phyloP scores from a whole-genome alignment of 2,888 invertebrate genomes.

The Cylloceria caligata region DNA sequence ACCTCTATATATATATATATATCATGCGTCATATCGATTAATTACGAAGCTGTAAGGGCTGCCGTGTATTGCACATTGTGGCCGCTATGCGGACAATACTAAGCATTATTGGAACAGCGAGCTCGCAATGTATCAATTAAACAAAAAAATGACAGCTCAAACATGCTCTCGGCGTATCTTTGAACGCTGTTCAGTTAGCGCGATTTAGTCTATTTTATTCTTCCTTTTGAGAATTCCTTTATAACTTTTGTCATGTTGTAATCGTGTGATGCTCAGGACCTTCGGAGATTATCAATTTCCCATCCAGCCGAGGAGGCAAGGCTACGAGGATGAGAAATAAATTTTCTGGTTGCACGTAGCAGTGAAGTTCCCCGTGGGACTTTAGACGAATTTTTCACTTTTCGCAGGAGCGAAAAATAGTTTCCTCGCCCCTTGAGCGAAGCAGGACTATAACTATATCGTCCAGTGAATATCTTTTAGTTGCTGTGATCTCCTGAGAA shows the following conservation, averaged over 20 bases:
- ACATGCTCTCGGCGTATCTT: background rate
- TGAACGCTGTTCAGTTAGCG: background rate
- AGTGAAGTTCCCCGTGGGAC: slow-evolving; percentile 1
- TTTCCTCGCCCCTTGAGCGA: slow-evolving; percentile 13
- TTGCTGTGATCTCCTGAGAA: slow-evolving; percentile 15
- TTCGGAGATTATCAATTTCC: slow-evolving; percentile 40
- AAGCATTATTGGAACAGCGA: slow-evolving; percentile 6
- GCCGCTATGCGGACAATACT: slow-evolving; percentile 2
- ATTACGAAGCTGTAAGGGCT: background rate
- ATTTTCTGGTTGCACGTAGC: slow-evolving; percentile 24
- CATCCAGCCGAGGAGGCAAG: slow-evolving; percentile 50
- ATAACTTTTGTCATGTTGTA: background rate
- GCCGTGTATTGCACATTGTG: slow-evolving; percentile 8
- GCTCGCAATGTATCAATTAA: slow-evolving; percentile 2
- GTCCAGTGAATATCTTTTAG: slow-evolving; percentile 29
- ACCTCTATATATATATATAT: background rate
- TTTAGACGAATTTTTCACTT: slow-evolving; percentile 54
- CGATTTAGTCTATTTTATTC: background rate
- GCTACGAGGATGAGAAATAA: slow-evolving; percentile 58
- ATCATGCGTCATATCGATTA: slow-evolving; percentile 37
- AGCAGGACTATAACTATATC: slow-evolving; percentile 18
- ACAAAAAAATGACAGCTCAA: slow-evolving; percentile 5
- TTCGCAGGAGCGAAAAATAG: background rate
- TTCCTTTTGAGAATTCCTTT: background rate
- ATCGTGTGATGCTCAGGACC: background rate